A percentile compares a stretch with the other conserved stretches of the same genome.
These are phyloP conservation scores for Plebejus argus DNA, from an alignment of 2,888 invertebrate species.

Conservation along the genomic window DNA sequence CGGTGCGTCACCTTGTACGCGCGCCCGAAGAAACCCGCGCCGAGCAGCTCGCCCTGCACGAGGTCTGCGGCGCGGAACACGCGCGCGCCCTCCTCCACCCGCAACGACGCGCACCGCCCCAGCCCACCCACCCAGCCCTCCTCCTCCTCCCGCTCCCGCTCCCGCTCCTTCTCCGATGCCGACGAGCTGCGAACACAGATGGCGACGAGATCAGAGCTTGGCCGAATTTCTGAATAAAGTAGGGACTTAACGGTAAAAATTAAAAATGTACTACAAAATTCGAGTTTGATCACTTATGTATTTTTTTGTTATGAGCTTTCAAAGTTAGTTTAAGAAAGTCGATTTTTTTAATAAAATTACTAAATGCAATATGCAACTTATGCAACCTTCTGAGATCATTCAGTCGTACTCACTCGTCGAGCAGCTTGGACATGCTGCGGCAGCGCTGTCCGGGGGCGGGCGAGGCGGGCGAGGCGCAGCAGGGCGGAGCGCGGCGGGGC, in stretches of 20 bases:
- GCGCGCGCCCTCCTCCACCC: slow-evolving; percentile 80
- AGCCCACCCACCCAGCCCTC: slow-evolving; percentile 58
- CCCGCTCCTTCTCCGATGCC: background rate
- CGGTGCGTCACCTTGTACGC: slow-evolving; percentile 95
- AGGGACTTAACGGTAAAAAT: too few relatives aligned
- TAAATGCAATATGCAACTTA: too few relatives aligned
- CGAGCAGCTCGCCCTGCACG: slow-evolving; percentile 92
- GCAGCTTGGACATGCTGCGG: slow-evolving; percentile 91
- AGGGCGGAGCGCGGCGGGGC: background rate
- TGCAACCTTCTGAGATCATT: background rate
- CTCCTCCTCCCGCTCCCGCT: slow-evolving; percentile 47
- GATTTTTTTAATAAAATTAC: too few relatives aligned
- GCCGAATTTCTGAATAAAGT: too few relatives aligned
- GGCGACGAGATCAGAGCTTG: too few relatives aligned
- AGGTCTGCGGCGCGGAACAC: slow-evolving; percentile 96
- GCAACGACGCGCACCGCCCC: slow-evolving; percentile 89
- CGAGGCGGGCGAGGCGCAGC: slow-evolving; percentile 30
- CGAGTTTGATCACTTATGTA: too few relatives aligned
- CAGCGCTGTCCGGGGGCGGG: slow-evolving; percentile 82
- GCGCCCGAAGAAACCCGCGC: slow-evolving; percentile 97
- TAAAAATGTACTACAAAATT: too few relatives aligned
- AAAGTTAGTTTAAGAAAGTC: too few relatives aligned
- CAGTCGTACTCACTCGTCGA: slow-evolving; percentile 82
- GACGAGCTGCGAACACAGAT: background rate
- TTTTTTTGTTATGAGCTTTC: too few relatives aligned